Evolutionary conservation across 2,888 invertebrate genomes (phyloP), one percentile per base, ranked within the genome.

Genomic region (Bruchidius siliquastri): DNA sequence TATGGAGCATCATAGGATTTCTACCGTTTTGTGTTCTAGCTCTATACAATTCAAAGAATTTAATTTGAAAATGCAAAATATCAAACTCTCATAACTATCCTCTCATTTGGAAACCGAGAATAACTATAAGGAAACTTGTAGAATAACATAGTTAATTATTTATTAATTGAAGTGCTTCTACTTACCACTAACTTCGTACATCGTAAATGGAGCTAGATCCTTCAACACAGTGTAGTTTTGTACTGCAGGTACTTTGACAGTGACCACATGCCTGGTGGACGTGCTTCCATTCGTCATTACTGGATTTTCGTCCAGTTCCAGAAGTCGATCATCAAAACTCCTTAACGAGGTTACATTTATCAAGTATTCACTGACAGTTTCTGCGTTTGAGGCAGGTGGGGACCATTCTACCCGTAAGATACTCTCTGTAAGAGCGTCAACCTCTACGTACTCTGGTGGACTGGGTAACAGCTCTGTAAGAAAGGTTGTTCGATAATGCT

Each of bases 371-470:
- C 89, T 90, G 70, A 94, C 88, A 0, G 90, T 89, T 30, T 92
- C 91, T 18, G 89, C 84, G 82, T 93, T 91, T 72, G 91, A 89
- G 6, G 87, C 82, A 0, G 95, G 94, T 0, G 89, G 87, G 0
- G 86, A 86, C 95, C 95, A 95, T 20, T 91, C 88, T 0, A 95
- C 90, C 81, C 91, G 91, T 2, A 94, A 85, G 71, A 92, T 91
- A 76, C 91, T 92, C 79, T 94, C 93, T 69, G 92, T 92, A 13
- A 94, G 83, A 8, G 93, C 90, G 80, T 93, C 93, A 0, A 93
- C 92, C 85, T 91, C 91, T 0, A 95, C 89, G 76, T 91, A 89
- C 84, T 91, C 89, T 21, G 95, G 94, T 71, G 91, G 90, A 81
- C 93, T 93, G 71, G 95, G 95, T 30, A 95, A 88, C 0, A 93